Evolutionary conservation across 2,797 vertebrate species (phyloP).

Genomic region (Pantherophis alleghaniensis): DNA sequence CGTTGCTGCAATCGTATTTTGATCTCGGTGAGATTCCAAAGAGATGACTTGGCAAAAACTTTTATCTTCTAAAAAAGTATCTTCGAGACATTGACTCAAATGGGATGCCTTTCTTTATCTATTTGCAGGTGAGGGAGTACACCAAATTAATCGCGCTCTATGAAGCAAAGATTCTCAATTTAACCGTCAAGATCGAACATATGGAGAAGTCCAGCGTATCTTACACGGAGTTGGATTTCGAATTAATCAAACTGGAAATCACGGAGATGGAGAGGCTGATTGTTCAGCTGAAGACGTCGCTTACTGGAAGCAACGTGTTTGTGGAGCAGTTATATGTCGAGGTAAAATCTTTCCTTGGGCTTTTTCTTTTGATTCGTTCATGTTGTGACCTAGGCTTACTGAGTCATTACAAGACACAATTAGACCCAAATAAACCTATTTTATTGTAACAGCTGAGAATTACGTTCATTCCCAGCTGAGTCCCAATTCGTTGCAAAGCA

Average conservation of each 20-base stretch:
- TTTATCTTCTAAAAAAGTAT: conserved; percentile 11
- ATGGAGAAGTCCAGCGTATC: conserved; percentile 72
- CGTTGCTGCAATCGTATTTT: conserved; percentile 45
- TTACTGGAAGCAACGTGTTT: conserved; percentile 66
- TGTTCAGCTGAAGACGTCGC: conserved; percentile 71
- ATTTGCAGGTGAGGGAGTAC: conserved; percentile 75
- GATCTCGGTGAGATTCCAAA: conserved; percentile 26
- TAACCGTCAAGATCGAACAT: conserved; percentile 72
- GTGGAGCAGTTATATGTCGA: conserved; percentile 79
- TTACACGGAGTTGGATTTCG: conserved; percentile 84
- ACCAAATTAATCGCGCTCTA: conserved; percentile 70
- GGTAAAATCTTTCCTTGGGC: conserved; percentile 66
- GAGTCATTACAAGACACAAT: too few relatives aligned
- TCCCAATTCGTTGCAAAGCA: too few relatives aligned
- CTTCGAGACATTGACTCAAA: conserved; percentile 26
- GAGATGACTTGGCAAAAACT: conserved; percentile 36
- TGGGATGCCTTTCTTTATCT: background rate
- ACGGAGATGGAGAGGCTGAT: conserved; percentile 77
- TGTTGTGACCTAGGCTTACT: too few relatives aligned
- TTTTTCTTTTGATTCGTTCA: background rate
- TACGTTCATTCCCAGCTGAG: too few relatives aligned
- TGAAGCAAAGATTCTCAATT: conserved; percentile 74
- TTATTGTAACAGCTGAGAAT: too few relatives aligned
- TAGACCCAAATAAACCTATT: too few relatives aligned
- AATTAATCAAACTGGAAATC: conserved; percentile 81